Evolutionary conservation across 92 coral and sea anemone genomes (phyloP).

Genomic region (Actinernus sp.): DNA sequence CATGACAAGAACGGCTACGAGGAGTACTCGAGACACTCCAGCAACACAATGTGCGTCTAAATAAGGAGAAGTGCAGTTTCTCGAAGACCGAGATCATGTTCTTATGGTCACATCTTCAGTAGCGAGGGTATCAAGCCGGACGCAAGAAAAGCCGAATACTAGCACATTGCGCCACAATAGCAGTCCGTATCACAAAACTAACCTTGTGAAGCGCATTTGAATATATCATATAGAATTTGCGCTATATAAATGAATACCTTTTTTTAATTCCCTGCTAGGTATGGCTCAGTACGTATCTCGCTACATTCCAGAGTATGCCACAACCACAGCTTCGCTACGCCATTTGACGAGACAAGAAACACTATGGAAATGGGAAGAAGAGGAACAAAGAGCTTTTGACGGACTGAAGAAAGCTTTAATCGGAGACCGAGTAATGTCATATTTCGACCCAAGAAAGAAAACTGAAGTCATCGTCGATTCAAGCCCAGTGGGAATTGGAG

Average conservation of each 20-base stretch:
- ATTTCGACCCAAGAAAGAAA: constrained; percentile 36
- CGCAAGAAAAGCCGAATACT: constrained; percentile 21
- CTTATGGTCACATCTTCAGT: constrained; percentile 40
- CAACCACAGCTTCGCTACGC: constrained; percentile 45
- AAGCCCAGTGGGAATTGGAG: constrained; percentile 57
- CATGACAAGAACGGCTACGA: constrained; percentile 64
- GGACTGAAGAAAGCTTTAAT: too few species aligned
- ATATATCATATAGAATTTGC: too few species aligned
- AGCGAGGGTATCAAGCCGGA: constrained; percentile 36
- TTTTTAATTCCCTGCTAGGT: constrained; percentile 34
- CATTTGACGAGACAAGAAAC: constrained; percentile 30
- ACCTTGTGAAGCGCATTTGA: too few species aligned
- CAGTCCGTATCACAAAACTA: too few species aligned
- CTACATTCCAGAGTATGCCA: constrained; percentile 38
- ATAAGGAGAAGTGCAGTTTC: too few species aligned
- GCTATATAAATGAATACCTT: too few species aligned
- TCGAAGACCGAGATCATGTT: constrained; percentile 56
- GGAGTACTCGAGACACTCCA: constrained; percentile 42
- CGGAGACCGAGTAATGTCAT: constrained; percentile 57
- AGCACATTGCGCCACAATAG: constrained; percentile 35
- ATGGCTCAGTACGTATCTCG: constrained; percentile 62
- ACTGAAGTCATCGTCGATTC: constrained; percentile 58
- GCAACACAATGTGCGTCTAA: constrained; percentile 59
- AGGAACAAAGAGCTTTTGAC: constrained; percentile 52
- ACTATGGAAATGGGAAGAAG: constrained; percentile 66